Evolutionary conservation across 2,797 vertebrate species (phyloP), one percentile per base, ranked within the genome.

Genomic region (Hipposideros larvatus): DNA sequence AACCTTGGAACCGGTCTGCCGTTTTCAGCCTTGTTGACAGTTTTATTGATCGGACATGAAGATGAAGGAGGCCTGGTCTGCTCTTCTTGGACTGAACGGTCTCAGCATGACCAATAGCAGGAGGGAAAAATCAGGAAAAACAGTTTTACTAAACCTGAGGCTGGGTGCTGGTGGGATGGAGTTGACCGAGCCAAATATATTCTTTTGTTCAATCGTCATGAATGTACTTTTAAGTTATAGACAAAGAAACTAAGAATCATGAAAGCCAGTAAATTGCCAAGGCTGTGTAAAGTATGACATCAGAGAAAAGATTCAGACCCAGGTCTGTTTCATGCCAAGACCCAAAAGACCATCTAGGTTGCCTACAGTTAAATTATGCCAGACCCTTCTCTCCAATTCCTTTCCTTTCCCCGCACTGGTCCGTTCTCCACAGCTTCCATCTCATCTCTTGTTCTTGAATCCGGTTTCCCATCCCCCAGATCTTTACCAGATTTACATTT

Each of bases 401-500:
- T 57, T 70, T 75, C 14, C 41, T 71, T 63, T 84, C 9, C 7
- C 31, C 0, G 4, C 11, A 43, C 15, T 53, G 34, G 71, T 51
- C 34, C 7, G 0, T 84, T 90, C 46, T 87, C 61, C n/a, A 59
- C 24, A 24, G 55, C 65, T 84, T 34, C 15, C 41, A 5, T 57
- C 18, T 87, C 26, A 4, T 46, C 83, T 87, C 34, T 74, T 22
- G 10, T 46, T 37, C 37, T 92, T 90, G 34, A 75, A 24, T 65
- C 31, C 5, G 5, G 16, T 87, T 74, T 84, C 63, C 61, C 57
- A 57, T 34, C 41, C 11, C 24, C 4, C 53, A 48, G 28, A 43
- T 75, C 11, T 90, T 93, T 22, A 48, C 21, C n/a, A 82, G 94
- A 68, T 57, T 73, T 26, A 83, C 11, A 57, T 73, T 77, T 92